Base-by-base conservation (phyloP, 2,113 vertebrate species). In the Myrmecobius fasciatus region DNA sequence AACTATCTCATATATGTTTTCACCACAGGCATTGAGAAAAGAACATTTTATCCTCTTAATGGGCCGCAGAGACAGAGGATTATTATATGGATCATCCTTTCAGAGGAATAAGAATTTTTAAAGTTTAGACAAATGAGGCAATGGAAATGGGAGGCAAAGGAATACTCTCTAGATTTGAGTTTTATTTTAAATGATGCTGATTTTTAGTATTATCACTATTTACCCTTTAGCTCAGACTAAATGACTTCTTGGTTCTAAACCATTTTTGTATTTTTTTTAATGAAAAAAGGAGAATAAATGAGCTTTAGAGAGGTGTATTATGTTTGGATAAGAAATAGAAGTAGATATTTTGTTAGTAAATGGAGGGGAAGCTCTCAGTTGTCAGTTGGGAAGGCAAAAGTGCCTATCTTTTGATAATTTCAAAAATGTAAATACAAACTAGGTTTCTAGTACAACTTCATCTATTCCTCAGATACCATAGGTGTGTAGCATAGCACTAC, bases 1-100 rank as follows among this genome's bases (percentile, higher is more conserved):
- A 94, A 92, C 91, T 92, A 95, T 93, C 91, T 96, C 83, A 91
- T 89, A 36, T 91, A 22, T 3, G 52, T 94, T 95, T 96, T 96
- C 67, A 94, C 90, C 83, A 60, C 9, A 48, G 67, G 93, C 52
- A 48, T 8, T 48, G 56, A 56, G 31, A 92, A 97, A 94, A 92
- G 60, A 31, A 14, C 52, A 43, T 95, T 95, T 95, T 96, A 22
- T 95, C 49, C n/a, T 90, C 52, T 53, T 94, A 20, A 60, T 24
- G 36, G 89, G 8, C 49, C 54, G 2, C 92, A 36, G 92, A 96
- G 67, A 53, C 48, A 92, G 60, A 91, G 17, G 52, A 11, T 36
- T 25, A 22, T 6, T 25, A 12, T 0, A 2, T 52, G 25, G 52
- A 17, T 46, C 67, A 83, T 83, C 9, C 26, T 92, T 89, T 93